These are phyloP conservation scores for Cantharis rufa DNA, from an alignment of 2,888 invertebrate genomes.

Conservation along the genomic window DNA sequence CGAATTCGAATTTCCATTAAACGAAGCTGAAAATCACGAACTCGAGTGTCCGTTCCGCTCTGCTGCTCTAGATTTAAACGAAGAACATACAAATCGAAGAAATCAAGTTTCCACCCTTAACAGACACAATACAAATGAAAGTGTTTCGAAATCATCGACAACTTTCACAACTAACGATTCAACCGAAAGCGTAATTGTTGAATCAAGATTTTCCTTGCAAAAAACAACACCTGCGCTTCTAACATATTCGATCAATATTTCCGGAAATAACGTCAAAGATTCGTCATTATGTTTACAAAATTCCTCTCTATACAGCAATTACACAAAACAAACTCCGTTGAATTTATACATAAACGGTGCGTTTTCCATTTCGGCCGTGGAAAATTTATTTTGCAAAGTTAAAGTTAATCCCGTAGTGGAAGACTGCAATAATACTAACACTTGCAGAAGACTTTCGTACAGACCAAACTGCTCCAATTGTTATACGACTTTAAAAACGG, in stretches of 20 bases:
- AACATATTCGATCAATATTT: constrained; percentile 26
- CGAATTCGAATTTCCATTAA: constrained; percentile 36
- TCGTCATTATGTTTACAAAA: constrained; percentile 3
- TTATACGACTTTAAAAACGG: constrained; percentile 14
- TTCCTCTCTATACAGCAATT: background rate
- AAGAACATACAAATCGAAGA: constrained; percentile 8
- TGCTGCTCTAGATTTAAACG: constrained; percentile 27
- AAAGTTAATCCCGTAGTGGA: constrained; percentile 16
- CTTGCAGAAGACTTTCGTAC: background rate
- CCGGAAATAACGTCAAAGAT: constrained; percentile 30
- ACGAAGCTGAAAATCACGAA: constrained; percentile 41
- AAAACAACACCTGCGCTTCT: constrained; percentile 17
- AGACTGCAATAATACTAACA: constrained; percentile 28
- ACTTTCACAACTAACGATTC: background rate
- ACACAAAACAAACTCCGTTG: constrained; percentile 8
- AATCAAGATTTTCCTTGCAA: constrained; percentile 27
- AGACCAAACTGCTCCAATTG: constrained; percentile 34
- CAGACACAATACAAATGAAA: background rate
- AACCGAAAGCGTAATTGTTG: constrained; percentile 1
- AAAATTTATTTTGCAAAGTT: constrained; percentile 31
- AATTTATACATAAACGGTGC: constrained; percentile 32
- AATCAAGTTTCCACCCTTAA: constrained; percentile 5
- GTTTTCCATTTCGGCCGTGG: constrained; percentile 22
- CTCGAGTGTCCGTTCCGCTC: constrained; percentile 38
- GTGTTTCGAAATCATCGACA: constrained; percentile 1